These are phyloP conservation scores for Poecilia latipinna DNA, from an alignment of 2,113 vertebrate species.

Conservation along the genomic window DNA sequence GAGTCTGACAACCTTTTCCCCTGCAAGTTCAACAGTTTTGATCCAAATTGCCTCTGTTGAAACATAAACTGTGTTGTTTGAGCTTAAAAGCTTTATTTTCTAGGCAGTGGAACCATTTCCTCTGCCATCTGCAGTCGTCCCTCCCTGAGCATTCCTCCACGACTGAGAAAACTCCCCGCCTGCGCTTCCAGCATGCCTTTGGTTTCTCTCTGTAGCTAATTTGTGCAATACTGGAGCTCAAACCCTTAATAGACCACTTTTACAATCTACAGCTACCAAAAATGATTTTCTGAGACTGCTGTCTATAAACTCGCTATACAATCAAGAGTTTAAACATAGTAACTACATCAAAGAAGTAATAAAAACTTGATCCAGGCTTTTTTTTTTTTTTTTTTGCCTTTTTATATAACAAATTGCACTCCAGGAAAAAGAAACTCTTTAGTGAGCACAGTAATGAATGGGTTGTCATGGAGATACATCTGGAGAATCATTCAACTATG, in stretches of 20 bases:
- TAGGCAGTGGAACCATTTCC: slow-evolving; percentile 77
- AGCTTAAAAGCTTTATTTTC: slow-evolving; percentile 72
- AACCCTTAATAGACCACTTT: slow-evolving; percentile 59
- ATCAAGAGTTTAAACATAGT: slow-evolving; percentile 52
- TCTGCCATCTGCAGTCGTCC: slow-evolving; percentile 75
- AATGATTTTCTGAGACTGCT: slow-evolving; percentile 33
- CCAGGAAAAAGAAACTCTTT: slow-evolving; percentile 5
- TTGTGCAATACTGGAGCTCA: slow-evolving; percentile 51
- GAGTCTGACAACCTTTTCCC: neutral
- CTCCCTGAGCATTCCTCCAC: slow-evolving; percentile 83
- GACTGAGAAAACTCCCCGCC: slow-evolving; percentile 79
- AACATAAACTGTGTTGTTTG: slow-evolving; percentile 73
- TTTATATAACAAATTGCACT: slow-evolving; percentile 17
- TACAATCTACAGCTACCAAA: slow-evolving; percentile 48
- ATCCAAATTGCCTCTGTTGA: slow-evolving; percentile 46
- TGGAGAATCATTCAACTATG: slow-evolving; percentile 50
- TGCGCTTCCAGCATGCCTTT: slow-evolving; percentile 76
- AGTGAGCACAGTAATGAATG: slow-evolving; percentile 15
- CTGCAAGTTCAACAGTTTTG: slow-evolving; percentile 23
- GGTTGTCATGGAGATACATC: slow-evolving; percentile 37
- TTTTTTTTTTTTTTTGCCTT: neutral
- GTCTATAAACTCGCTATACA: slow-evolving; percentile 57
- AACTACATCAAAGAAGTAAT: slow-evolving; percentile 28
- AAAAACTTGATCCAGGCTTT: slow-evolving; percentile 5
- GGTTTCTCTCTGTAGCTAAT: slow-evolving; percentile 69